Evolutionary conservation across 2,797 vertebrate species (phyloP).

Genomic region (Gymnoscopelus braueri): DNA sequence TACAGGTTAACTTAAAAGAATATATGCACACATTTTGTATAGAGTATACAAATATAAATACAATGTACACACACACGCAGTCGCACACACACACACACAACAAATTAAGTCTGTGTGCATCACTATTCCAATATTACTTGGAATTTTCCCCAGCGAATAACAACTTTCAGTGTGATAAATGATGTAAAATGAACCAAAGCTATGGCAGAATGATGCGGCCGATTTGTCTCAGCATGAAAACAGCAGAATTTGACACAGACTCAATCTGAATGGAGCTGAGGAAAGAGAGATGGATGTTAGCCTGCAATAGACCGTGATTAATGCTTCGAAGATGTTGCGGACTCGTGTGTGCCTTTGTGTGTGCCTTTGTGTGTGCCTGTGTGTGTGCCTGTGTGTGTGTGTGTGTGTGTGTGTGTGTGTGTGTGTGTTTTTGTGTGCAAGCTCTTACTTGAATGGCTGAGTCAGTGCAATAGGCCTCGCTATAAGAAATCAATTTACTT

Average conservation of each 20-base stretch:
- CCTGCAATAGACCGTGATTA: conserved; percentile 69
- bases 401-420: conserved; percentile 43
- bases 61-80: conserved; percentile 12
- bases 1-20: conserved; percentile 34
- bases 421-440: conserved; percentile 42
- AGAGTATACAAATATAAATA: background rate
- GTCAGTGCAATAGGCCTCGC: conserved; percentile 44
- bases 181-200: conserved; percentile 73
- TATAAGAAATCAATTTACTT: conserved; percentile 48
- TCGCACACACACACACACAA: conserved; percentile 8
- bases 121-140: conserved; percentile 56
- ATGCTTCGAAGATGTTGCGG: conserved; percentile 63
- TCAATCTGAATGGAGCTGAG: conserved; percentile 68
- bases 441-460: conserved; percentile 59
- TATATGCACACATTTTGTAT: conserved; percentile 6
- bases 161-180: conserved; percentile 76
- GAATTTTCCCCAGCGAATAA: conserved; percentile 72
- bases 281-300: conserved; percentile 75
- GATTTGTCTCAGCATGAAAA: conserved; percentile 72
- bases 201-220: conserved; percentile 65
- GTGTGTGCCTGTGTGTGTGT: conserved; percentile 49
- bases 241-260: conserved; percentile 74
- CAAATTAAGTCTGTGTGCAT: conserved; percentile 7
- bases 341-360: conserved; percentile 33
- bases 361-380: conserved; percentile 35